These are phyloP conservation scores for Microtus montanus DNA, from an alignment of 2,113 vertebrate genomes.

Conservation along the genomic window DNA sequence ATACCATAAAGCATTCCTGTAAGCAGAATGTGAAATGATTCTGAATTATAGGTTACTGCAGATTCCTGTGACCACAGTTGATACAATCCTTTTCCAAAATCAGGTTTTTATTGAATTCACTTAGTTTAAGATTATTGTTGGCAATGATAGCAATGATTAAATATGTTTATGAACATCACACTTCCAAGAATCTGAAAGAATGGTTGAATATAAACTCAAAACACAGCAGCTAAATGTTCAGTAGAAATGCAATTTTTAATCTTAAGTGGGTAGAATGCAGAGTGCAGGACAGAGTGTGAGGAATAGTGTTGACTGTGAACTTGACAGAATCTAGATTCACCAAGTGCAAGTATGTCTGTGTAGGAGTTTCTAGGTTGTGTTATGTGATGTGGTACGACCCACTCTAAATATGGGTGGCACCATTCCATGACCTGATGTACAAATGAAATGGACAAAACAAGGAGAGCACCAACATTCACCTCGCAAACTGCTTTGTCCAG, in stretches of 20 bases:
- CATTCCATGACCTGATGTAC: no score
- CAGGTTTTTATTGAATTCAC: neutral
- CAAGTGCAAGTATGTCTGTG: neutral
- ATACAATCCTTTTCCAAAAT: neutral
- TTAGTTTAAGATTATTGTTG: neutral
- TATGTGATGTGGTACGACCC: no score
- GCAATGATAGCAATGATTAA: neutral
- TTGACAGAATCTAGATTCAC: neutral
- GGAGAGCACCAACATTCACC: neutral
- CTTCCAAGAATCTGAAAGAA: neutral
- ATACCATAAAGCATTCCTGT: neutral
- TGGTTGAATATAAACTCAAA: neutral
- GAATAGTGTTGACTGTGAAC: neutral
- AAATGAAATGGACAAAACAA: neutral
- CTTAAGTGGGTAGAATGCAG: neutral
- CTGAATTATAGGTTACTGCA: neutral
- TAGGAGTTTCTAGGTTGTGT: neutral
- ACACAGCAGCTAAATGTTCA: neutral
- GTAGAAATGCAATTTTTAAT: neutral
- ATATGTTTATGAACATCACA: neutral
- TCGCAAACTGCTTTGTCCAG: no score
- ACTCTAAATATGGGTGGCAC: neutral
- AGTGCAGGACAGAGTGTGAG: neutral
- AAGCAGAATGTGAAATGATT: neutral
- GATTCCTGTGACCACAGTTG: neutral